Percentiles rank a stretch among this genome's conserved stretches.
Evolutionary conservation across 2,113 vertebrate species (phyloP).

Genomic region (Grantiella picta): DNA sequence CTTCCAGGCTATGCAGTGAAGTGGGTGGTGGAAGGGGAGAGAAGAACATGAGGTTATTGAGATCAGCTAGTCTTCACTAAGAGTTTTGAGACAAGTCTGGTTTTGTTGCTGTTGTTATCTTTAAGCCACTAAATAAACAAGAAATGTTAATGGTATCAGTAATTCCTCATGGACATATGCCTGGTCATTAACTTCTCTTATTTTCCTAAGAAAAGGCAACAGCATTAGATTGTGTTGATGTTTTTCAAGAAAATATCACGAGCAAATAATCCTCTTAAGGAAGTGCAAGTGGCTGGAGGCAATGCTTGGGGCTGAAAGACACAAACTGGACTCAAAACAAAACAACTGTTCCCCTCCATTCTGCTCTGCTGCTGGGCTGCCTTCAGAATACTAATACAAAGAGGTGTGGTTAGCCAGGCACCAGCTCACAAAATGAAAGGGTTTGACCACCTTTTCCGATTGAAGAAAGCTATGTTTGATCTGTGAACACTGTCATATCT

Average conservation of each 20-base stretch:
- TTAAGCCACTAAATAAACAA: constrained; percentile 22
- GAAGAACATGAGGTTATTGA: neutral
- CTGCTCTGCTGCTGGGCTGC: neutral
- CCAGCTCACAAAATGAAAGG: neutral
- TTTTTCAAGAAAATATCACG: constrained; percentile 67
- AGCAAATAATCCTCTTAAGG: constrained; percentile 72
- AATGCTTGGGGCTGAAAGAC: constrained; percentile 62
- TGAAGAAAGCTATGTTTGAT: neutral
- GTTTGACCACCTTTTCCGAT: neutral
- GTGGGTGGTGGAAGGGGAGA: neutral
- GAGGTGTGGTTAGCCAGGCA: neutral
- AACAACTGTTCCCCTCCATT: constrained; percentile 36
- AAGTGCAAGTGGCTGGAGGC: constrained; percentile 73
- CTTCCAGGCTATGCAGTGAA: neutral
- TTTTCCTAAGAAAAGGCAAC: constrained; percentile 66
- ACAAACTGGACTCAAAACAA: constrained; percentile 43
- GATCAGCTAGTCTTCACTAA: neutral
- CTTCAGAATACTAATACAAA: constrained; percentile 50
- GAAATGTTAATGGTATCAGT: constrained; percentile 31
- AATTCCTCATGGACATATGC: neutral
- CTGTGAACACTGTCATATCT: neutral
- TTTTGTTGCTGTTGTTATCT: neutral
- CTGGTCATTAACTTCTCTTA: constrained; percentile 50
- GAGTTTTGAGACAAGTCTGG: neutral
- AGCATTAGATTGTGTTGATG: constrained; percentile 41